Conservation (phyloP, 1,140 invertebrate genomes). For the Drosophila navojoa region DNA sequence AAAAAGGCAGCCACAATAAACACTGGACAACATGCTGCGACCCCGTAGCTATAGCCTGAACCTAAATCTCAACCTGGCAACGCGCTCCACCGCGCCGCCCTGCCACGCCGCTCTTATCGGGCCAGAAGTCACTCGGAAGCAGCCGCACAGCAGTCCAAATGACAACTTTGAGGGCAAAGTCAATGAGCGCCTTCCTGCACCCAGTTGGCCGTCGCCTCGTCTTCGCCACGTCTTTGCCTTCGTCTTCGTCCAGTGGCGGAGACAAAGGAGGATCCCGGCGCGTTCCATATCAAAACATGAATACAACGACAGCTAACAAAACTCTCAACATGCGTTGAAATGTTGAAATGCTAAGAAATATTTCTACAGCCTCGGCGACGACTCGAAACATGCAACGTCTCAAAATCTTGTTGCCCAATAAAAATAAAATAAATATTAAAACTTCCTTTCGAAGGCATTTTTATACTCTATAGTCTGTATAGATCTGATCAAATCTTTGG, state of each 20-base stretch:
- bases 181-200: conserved; percentile 77
- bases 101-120: conserved; percentile 28
- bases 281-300: conserved; percentile 78
- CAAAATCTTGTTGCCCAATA: conserved; percentile 54
- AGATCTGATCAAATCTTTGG: neutral
- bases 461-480: neutral
- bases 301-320: conserved; percentile 77
- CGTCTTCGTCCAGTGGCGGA: conserved; percentile 36
- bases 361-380: conserved; percentile 45
- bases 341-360: conserved; percentile 73
- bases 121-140: conserved; percentile 57
- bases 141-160: conserved; percentile 51
- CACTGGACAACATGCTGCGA: conserved; percentile 75
- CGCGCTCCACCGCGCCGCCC: neutral
- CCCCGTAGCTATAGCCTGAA: conserved; percentile 37
- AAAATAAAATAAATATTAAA: conserved; percentile 4
- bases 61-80: conserved; percentile 40
- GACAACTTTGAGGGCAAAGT: conserved; percentile 80
- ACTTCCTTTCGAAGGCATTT: too few relatives aligned
- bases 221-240: conserved; percentile 22
- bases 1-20: conserved; percentile 63
- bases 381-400: conserved; percentile 61
- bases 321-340: conserved; percentile 75
- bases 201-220: conserved; percentile 44
- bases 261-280: conserved; percentile 72